A percentile compares a stretch with the other conserved stretches of the same genome.
Conservation (phyloP, 2,113 vertebrate species). For the Pelecanus crispus region DNA sequence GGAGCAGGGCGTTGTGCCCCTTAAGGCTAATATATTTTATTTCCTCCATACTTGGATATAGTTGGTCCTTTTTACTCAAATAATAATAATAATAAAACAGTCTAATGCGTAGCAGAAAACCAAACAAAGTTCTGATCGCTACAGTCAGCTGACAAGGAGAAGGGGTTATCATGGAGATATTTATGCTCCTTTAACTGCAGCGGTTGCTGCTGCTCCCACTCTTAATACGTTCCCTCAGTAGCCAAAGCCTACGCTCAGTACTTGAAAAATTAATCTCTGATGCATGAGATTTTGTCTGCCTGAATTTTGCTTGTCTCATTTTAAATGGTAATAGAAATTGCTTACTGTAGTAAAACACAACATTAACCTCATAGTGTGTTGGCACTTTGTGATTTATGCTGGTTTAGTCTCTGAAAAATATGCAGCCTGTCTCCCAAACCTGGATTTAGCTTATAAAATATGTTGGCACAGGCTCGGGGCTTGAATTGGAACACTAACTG, state of each 20-base stretch:
- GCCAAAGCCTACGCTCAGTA: neutral
- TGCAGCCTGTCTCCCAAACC: slow-evolving; percentile 37
- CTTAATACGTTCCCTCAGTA: neutral
- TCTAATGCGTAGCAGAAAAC: neutral
- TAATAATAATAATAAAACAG: neutral
- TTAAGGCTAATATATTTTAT: neutral
- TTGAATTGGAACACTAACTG: neutral
- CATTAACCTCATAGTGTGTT: slow-evolving; percentile 52
- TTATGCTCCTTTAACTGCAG: slow-evolving; percentile 15
- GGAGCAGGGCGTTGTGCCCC: neutral
- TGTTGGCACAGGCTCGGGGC: neutral
- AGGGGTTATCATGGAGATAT: neutral
- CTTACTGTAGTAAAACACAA: slow-evolving; percentile 65
- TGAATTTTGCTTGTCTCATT: slow-evolving; percentile 57
- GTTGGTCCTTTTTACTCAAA: neutral
- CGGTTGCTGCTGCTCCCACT: neutral
- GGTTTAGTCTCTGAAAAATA: slow-evolving; percentile 49
- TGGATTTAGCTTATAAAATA: slow-evolving; percentile 47
- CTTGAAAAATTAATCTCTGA: slow-evolving; percentile 37
- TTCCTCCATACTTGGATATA: neutral
- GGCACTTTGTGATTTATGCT: slow-evolving; percentile 48
- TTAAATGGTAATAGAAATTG: slow-evolving; percentile 59
- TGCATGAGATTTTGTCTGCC: slow-evolving; percentile 40
- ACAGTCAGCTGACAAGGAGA: neutral
- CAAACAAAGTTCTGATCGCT: neutral